phyloP scores from a whole-genome alignment of 1,140 invertebrate genomes.

The Schlechtendalia chinensis region DNA sequence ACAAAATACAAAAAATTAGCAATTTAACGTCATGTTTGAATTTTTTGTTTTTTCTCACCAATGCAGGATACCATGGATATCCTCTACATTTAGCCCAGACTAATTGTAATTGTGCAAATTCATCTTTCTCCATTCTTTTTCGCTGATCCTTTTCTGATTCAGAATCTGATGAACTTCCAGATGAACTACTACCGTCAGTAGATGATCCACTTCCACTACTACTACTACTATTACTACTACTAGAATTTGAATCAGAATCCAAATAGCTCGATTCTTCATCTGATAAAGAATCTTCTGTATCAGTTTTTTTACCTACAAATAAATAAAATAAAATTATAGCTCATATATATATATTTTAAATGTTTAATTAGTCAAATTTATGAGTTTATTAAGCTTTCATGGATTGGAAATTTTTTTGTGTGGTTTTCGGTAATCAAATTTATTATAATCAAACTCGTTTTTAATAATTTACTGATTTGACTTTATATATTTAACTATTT shows the following conservation, averaged over 20 bases:
- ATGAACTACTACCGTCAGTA: constrained; percentile 42
- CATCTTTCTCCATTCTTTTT: constrained; percentile 53
- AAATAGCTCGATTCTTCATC: constrained; percentile 55
- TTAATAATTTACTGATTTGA: too few species aligned
- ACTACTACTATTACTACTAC: background rate
- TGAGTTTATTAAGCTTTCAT: too few species aligned
- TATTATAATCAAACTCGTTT: too few species aligned
- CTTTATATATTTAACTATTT: background rate
- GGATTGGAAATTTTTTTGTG: too few species aligned
- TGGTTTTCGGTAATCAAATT: too few species aligned
- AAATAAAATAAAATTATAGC: background rate
- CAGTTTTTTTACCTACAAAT: constrained; percentile 53
- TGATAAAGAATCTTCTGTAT: constrained; percentile 56
- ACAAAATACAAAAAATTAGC: constrained; percentile 38
- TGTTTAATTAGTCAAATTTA: too few species aligned
- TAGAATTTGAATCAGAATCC: constrained; percentile 25
- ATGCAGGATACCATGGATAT: constrained; percentile 94
- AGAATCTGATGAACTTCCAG: constrained; percentile 50
- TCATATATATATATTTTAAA: too few species aligned
- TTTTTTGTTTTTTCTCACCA: constrained; percentile 59
- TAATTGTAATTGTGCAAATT: constrained; percentile 66
- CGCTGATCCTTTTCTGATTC: constrained; percentile 25
- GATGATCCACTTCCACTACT: constrained; percentile 40
- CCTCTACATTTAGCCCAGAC: constrained; percentile 97
- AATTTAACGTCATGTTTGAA: constrained; percentile 43